Conservation (phyloP, 2,797 vertebrate genomes). For the Dryobates pubescens region DNA sequence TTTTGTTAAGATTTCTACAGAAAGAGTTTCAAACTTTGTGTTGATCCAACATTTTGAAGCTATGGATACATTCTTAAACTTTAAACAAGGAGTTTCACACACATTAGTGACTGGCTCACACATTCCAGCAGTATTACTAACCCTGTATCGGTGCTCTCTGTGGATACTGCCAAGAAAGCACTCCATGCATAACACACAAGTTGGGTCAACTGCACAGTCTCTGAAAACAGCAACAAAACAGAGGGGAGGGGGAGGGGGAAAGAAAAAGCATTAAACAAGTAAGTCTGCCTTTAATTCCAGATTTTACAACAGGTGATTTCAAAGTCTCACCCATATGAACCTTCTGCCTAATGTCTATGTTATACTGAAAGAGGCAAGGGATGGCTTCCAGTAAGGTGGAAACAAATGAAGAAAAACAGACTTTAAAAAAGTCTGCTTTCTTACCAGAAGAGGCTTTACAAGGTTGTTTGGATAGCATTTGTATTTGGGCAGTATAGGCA, state of each 20-base stretch:
- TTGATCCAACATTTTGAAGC: not conserved
- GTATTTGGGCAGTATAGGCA: not conserved
- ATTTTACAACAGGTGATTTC: conserved; percentile 29
- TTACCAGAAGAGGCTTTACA: not conserved
- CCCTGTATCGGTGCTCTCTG: conserved; percentile 95
- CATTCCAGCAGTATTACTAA: conserved; percentile 73
- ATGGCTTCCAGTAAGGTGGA: not conserved
- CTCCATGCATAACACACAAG: conserved; percentile 97
- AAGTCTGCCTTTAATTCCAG: not conserved
- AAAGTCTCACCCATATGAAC: not conserved
- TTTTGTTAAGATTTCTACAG: not conserved
- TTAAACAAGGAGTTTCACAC: not conserved
- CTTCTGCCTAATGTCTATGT: not conserved
- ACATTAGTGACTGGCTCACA: not conserved
- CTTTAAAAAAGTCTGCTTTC: not conserved
- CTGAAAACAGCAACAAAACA: conserved; percentile 74
- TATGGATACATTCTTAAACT: not conserved
- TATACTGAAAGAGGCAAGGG: not conserved
- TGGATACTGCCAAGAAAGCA: conserved; percentile 96
- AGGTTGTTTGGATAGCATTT: not conserved
- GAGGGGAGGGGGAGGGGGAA: not conserved
- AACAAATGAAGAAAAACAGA: not conserved
- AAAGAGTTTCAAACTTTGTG: not conserved
- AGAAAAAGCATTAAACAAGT: not conserved
- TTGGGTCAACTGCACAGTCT: conserved; percentile 96